Evolutionary conservation across 2,797 vertebrate genomes (phyloP).

Genomic region (Schizopygopsis pylzovi): DNA sequence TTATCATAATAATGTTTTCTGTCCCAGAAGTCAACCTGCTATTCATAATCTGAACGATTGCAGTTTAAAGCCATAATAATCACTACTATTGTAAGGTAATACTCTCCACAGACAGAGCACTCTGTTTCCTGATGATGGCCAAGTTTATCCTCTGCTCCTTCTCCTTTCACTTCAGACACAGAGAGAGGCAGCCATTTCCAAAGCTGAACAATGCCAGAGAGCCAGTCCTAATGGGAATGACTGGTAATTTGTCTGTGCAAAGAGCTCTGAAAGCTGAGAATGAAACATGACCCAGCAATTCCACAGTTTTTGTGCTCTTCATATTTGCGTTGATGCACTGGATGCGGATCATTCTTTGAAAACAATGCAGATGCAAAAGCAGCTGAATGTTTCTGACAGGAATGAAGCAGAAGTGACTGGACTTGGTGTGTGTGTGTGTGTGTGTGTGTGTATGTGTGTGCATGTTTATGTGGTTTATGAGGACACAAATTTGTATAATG

Average conservation of each 20-base stretch:
- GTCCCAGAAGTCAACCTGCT: constrained; percentile 62
- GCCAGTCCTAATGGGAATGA: constrained; percentile 40
- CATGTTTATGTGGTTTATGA: no score
- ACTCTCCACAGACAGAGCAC: constrained; percentile 56
- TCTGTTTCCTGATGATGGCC: constrained; percentile 55
- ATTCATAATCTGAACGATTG: constrained; percentile 65
- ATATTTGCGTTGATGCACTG: constrained; percentile 42
- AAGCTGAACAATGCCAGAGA: constrained; percentile 42
- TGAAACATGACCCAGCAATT: constrained; percentile 48
- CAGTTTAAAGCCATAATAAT: constrained; percentile 63
- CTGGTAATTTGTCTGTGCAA: constrained; percentile 35
- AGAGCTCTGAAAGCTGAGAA: constrained; percentile 44
- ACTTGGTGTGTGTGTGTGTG: constrained; percentile 30
- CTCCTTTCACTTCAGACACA: constrained; percentile 57
- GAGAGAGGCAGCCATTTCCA: constrained; percentile 49
- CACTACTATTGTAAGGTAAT: constrained; percentile 62
- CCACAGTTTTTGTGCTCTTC: constrained; percentile 15
- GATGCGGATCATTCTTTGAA: constrained; percentile 31
- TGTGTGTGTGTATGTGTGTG: not conserved
- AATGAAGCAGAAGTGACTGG: constrained; percentile 5
- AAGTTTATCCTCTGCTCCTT: constrained; percentile 51
- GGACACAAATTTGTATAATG: no score
- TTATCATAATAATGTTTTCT: constrained; percentile 67
- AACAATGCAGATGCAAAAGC: constrained; percentile 27
- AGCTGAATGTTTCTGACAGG: not conserved